Percentiles rank a stretch among this genome's conserved stretches.
These are phyloP conservation scores for Meteorus colon DNA, from an alignment of 2,888 invertebrate species.

Conservation along the genomic window DNA sequence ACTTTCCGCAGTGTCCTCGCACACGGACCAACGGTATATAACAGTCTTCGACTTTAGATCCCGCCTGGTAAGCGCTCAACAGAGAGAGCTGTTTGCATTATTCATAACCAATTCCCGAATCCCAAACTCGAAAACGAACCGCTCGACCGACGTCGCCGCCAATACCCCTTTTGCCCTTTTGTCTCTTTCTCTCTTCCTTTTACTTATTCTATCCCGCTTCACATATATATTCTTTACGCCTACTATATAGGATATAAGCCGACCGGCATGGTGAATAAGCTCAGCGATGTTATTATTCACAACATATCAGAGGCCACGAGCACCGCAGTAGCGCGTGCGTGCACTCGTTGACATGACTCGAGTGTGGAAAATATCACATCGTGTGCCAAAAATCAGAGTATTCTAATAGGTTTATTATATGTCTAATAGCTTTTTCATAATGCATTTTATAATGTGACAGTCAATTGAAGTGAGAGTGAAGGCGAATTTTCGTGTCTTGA, in stretches of 20 bases:
- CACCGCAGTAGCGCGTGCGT: slow-evolving; percentile 20
- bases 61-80: slow-evolving; percentile 48
- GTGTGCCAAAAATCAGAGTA: background rate
- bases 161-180: slow-evolving; percentile 49
- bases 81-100: slow-evolving; percentile 64
- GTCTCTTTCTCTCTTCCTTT: slow-evolving; percentile 24
- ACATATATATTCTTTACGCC: slow-evolving; percentile 22
- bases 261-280: slow-evolving; percentile 6
- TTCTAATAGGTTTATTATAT: slow-evolving; percentile 13
- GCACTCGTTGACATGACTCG: slow-evolving; percentile 3
- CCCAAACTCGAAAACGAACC: slow-evolving; percentile 62
- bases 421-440: slow-evolving; percentile 25
- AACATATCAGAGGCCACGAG: background rate
- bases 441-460: slow-evolving; percentile 39
- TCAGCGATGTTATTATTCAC: slow-evolving; percentile 12
- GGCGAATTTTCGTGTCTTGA: slow-evolving; percentile 8
- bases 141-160: slow-evolving; percentile 28
- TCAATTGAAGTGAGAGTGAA: background rate
- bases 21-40: slow-evolving; percentile 27
- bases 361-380: background rate
- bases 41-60: slow-evolving; percentile 21
- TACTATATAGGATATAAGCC: background rate
- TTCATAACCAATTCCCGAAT: slow-evolving; percentile 72
- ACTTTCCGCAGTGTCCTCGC: slow-evolving; percentile 10
- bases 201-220: slow-evolving; percentile 21